These are phyloP conservation scores for Helicoverpa armigera DNA, from an alignment of 1,140 invertebrate species.

Conservation along the genomic window DNA sequence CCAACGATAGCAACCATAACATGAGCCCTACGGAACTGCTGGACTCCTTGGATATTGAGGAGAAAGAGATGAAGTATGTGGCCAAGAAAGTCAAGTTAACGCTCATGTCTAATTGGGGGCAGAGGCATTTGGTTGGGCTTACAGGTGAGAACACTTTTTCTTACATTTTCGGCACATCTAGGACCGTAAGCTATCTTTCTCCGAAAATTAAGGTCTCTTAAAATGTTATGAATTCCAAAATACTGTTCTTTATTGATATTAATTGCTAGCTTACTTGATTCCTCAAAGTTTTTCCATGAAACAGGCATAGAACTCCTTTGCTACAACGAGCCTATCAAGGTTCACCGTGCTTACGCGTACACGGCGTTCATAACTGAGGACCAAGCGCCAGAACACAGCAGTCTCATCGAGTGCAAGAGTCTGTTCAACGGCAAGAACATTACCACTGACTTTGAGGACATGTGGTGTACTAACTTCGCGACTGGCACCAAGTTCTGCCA, in stretches of 20 bases:
- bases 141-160: constrained; percentile 77
- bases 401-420: constrained; percentile 72
- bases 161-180: background rate
- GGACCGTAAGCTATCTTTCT: background rate
- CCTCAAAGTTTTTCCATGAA: background rate
- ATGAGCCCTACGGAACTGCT: constrained; percentile 57
- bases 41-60: constrained; percentile 55
- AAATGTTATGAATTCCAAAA: no score
- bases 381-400: constrained; percentile 44
- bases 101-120: constrained; percentile 88
- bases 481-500: constrained; percentile 76
- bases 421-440: constrained; percentile 88
- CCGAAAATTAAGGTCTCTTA: no score
- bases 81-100: constrained; percentile 86
- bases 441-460: constrained; percentile 87
- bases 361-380: constrained; percentile 61
- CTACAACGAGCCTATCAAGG: constrained; percentile 63
- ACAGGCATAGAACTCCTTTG: constrained; percentile 77
- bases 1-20: constrained; percentile 74
- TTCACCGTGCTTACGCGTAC: constrained; percentile 75
- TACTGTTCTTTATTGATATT: no score
- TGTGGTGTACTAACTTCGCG: constrained; percentile 88
- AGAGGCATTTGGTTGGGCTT: constrained; percentile 86
- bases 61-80: constrained; percentile 75
- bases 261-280: no score